Evolutionary conservation across 2,888 invertebrate genomes (phyloP), one percentile per base, ranked within the genome.

Genomic region (Tetragnatha montana): DNA sequence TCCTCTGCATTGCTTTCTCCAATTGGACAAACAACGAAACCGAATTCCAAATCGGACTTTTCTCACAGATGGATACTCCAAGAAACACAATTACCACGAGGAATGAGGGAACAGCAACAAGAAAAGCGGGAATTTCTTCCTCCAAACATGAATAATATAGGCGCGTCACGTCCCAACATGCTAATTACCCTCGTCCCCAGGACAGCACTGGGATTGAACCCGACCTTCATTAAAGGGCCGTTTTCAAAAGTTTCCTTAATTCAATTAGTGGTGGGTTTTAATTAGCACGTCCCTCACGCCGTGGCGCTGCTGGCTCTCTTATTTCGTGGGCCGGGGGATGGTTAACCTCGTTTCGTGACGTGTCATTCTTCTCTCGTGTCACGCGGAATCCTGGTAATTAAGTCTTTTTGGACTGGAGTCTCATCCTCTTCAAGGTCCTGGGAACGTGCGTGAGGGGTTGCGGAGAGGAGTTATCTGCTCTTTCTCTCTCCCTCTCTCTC

Each of bases 181-280:
- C 78, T 83, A 88, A 88, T 88, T 88, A 88, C 79, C 79, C 51
- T 35, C 78, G 49, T 60, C 60, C 60, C 17, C 12, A 47, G 49
- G 51, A 60, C 50, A 73, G 70, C 75, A 68, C 47, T 83, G 49
- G 12, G 75, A 87, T 70, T 71, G 69, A 51, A 84, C 51, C 17
- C 68, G 81, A 81, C 70, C 81, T 76, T 75, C 75, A 47, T 70
- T 75, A 47, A 74, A 69, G 69, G 51, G 71, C 70, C 35, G 22
- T 50, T 82, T 73, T 74, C 35, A 69, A 60, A 78, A 22, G 88
- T 68, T 80, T 74, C 73, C 49, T 83, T 88, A 88, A 88, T 88
- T 88, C 73, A 88, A 88, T 88, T 88, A 88, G 88, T 76, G 68
- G 71, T 80, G 73, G 73, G 80, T 88, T 87, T 88, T 88, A 88